phyloP scores from a whole-genome alignment of 2,797 vertebrate species.

The Chelonia mydas region DNA sequence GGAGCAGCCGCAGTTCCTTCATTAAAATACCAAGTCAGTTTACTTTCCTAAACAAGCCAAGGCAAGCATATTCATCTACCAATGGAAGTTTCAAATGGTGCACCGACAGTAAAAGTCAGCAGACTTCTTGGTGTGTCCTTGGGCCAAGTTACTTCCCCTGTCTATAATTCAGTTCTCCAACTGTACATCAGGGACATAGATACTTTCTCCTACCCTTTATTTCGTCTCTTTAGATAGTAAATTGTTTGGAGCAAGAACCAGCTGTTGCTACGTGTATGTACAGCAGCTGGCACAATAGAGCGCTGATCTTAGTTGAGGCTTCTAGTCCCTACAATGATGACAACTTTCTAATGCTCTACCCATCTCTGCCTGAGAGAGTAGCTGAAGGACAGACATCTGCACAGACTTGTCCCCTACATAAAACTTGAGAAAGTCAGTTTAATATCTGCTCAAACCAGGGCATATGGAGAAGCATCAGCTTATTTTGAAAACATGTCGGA shows the following conservation, averaged over 20 bases:
- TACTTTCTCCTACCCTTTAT: background rate
- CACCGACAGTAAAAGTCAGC: background rate
- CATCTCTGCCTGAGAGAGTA: background rate
- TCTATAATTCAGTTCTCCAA: background rate
- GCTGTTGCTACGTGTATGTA: background rate
- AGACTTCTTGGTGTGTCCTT: background rate
- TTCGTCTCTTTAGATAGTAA: background rate
- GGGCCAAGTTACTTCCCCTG: background rate
- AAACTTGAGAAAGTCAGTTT: too few species aligned
- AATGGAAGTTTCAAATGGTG: background rate
- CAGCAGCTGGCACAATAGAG: background rate
- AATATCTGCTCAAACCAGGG: background rate
- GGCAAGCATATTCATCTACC: background rate
- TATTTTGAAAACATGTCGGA: slow-evolving; percentile 21
- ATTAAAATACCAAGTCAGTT: background rate
- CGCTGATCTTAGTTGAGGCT: background rate
- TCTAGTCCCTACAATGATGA: background rate
- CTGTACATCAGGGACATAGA: background rate
- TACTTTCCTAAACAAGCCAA: background rate
- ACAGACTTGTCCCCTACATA: background rate
- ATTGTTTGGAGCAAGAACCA: background rate
- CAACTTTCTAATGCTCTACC: background rate
- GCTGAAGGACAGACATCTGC: background rate
- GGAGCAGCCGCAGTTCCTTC: background rate
- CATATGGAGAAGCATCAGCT: background rate